Evolutionary conservation across 1,140 invertebrate genomes (phyloP).

Genomic region (Idris sp.): DNA sequence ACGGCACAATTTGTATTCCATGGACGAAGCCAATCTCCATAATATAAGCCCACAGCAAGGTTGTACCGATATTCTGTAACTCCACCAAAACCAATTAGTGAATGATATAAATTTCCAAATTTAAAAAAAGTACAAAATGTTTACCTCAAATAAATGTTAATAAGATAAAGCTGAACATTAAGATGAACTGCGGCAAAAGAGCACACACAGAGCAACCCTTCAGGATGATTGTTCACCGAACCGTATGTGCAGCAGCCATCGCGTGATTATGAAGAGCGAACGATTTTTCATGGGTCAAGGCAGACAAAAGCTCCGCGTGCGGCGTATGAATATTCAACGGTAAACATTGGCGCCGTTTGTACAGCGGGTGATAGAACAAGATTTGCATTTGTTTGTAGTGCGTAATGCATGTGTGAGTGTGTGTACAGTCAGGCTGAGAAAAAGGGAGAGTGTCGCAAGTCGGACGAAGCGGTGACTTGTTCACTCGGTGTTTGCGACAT

Average conservation of each 20-base stretch:
- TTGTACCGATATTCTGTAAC: too few relatives aligned
- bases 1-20: conserved; percentile 66
- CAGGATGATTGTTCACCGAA: conserved; percentile 36
- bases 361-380: conserved; percentile 62
- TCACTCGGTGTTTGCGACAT: conserved; percentile 50
- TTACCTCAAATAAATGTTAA: too few relatives aligned
- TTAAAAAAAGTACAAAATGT: too few relatives aligned
- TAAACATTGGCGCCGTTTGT: conserved; percentile 56
- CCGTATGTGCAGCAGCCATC: conserved; percentile 37
- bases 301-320: conserved; percentile 48
- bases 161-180: too few relatives aligned
- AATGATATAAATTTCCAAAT: too few relatives aligned
- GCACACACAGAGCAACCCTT: conserved; percentile 23
- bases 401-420: conserved; percentile 25
- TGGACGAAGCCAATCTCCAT: conserved; percentile 69
- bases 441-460: conserved; percentile 59
- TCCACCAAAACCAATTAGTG: too few relatives aligned
- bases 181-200: conserved; percentile 2
- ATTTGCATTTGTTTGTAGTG: conserved; percentile 63
- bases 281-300: conserved; percentile 61
- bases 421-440: conserved; percentile 39
- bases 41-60: conserved; percentile 65
- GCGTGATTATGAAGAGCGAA: conserved; percentile 52
- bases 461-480: conserved; percentile 45
- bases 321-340: conserved; percentile 61